Evolutionary conservation across 1,140 invertebrate species (phyloP), one percentile per base, ranked within the genome.

Genomic region (Latrodectus geometricus): DNA sequence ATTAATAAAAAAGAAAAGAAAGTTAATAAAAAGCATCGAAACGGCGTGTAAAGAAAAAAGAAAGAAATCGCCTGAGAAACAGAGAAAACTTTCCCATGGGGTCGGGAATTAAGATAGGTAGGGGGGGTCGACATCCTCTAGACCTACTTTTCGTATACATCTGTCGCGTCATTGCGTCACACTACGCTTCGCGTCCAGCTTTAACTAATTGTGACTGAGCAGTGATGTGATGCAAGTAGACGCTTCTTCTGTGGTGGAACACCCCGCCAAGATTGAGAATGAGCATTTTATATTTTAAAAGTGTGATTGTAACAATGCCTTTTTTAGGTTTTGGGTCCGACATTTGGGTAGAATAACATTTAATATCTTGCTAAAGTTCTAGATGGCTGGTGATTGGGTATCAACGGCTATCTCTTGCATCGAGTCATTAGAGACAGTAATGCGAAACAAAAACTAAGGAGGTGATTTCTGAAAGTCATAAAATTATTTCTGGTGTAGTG

Each of bases 121-220:
- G 49, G 75, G 83, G n/a, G 83, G 75, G 74, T 86, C 83, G 83
- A 77, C 68, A 86, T 86, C 83, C 83, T 78, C 74, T 77, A 86
- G 75, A 86, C 83, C 83, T 86, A 86, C 83, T 86, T 86, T 56
- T 78, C 17, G 49, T 9, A n/a, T 72, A 77, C 83, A 86, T 86
- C 83, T 86, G 83, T 86, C 83, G 83, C 83, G 68, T 9, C 83
- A n/a, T 84, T 84, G 54, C 82, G 82, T 84, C 72, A 84, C 48
- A 68, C 49, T 69, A 76, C 79, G 68, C 61, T 78, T 66, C 79
- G 23, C 82, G 73, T 76, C 35, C 82, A 84, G 61, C 82, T 72
- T 68, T 72, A 73, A 73, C 79, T 82, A 82, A 82, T 82, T 82
- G 69, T 73, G 54, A 68, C n/a, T 21, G 52, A 15, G 68, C 79